Evolutionary conservation across 1,140 invertebrate species (phyloP), one percentile per base, ranked within the genome.

Genomic region (Zaprionus gabonicus): DNA sequence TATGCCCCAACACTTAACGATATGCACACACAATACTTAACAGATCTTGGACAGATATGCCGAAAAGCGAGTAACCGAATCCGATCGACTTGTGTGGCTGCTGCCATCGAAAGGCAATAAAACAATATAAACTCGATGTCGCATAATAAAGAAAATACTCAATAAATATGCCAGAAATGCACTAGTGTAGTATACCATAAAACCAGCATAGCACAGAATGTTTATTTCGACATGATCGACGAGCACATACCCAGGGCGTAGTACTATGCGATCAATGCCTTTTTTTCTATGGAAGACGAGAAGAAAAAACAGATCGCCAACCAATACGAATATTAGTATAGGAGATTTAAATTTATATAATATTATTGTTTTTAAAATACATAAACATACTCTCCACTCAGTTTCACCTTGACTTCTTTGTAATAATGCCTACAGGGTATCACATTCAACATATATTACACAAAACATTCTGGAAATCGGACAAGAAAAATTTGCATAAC

Each of bases 401-500:
- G 3, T 34, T 34, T 1, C 2, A 3, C 3, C 31, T 34, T 34
- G 9, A 34, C 31, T 34, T 34, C 9, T 3, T 34, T 34, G 9
- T 9, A 10, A 34, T 10, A 62, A n/a, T 23, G 1, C 1, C 2
- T 53, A 17, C 49, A 66, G 63, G 63, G 63, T 66, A 66, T 66
- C n/a, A 2, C 3, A 53, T 44, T 68, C 59, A 10, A 34, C 31
- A 78, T 60, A 78, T 57, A 74, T 49, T 23, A 55, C 60, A 74
- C 23, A 31, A 67, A 60, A 76, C 67, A 28, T 71, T 51, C 59
- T 51, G 31, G 51, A 59, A 38, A 51, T 65, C 44, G 13, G 53
- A 64, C 25, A 65, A 49, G 55, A 55, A 56, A 70, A 83, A 88
- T 90, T 90, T 85, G 81, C 85, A 90, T 90, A 90, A 90, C 80